phyloP scores from a whole-genome alignment of 2,888 invertebrate species.

The Julus scandinavius region DNA sequence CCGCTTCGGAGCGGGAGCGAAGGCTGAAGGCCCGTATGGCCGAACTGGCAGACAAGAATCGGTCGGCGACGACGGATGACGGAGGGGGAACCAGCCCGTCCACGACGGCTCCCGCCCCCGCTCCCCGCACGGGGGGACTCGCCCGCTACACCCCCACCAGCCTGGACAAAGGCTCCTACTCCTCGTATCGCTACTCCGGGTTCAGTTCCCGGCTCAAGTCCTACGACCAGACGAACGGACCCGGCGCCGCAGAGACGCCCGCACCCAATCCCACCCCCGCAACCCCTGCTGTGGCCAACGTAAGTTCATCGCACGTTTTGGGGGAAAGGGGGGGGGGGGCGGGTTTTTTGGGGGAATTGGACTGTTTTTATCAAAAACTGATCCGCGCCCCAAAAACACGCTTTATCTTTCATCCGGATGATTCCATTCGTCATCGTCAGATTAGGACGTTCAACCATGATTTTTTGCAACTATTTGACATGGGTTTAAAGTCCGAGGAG shows the following conservation, averaged over 20 bases:
- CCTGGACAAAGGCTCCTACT: conserved; percentile 49
- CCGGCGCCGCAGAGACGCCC: background rate
- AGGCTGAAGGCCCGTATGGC: conserved; percentile 50
- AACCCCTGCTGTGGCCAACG: background rate
- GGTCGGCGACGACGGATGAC: conserved; percentile 37
- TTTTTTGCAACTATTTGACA: too few relatives aligned
- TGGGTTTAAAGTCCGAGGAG: too few relatives aligned
- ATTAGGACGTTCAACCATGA: too few relatives aligned
- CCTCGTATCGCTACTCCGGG: conserved; percentile 52
- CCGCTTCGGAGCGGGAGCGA: conserved; percentile 33
- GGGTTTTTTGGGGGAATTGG: too few relatives aligned
- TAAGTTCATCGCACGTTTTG: background rate
- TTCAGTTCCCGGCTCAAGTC: conserved; percentile 47
- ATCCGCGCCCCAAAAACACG: too few relatives aligned
- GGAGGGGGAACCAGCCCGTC: conserved; percentile 13
- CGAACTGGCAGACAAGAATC: conserved; percentile 51
- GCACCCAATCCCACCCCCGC: background rate
- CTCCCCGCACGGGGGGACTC: conserved; percentile 39
- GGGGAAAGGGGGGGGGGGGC: background rate
- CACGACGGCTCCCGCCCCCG: conserved; percentile 26
- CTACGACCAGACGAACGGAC: conserved; percentile 45
- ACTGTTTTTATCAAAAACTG: too few relatives aligned
- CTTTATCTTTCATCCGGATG: too few relatives aligned
- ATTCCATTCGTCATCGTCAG: too few relatives aligned
- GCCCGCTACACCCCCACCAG: conserved; percentile 13